Percentiles rank a stretch among this genome's conserved stretches.
These are phyloP conservation scores for Artibeus jamaicensis DNA, from an alignment of 2,797 vertebrate genomes.

Conservation along the genomic window DNA sequence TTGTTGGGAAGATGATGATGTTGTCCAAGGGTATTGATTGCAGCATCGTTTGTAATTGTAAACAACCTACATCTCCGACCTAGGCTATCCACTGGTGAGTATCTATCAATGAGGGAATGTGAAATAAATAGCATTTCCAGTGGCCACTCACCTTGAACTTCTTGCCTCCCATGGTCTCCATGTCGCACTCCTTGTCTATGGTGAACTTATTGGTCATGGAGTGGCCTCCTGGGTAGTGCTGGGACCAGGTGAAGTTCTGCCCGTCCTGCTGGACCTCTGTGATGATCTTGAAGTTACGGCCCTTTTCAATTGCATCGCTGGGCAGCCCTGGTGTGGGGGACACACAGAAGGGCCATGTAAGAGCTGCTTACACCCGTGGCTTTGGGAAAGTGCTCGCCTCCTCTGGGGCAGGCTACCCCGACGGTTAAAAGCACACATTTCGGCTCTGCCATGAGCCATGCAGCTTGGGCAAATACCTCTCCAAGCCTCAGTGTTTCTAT, in stretches of 20 bases:
- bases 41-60: neutral
- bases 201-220: constrained; percentile 88
- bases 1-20: neutral
- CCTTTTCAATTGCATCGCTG: constrained; percentile 86
- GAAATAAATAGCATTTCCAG: neutral
- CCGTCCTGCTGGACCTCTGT: constrained; percentile 91
- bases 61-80: neutral
- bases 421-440: no score
- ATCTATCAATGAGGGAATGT: neutral
- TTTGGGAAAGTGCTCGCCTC: neutral
- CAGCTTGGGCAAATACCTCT: neutral
- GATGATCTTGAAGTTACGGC: constrained; percentile 90
- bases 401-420: neutral
- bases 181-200: constrained; percentile 88
- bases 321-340: constrained; percentile 85
- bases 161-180: constrained; percentile 86
- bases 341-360: neutral
- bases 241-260: constrained; percentile 88
- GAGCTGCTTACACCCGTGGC: neutral
- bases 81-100: neutral
- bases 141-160: no score
- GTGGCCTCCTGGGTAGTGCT: constrained; percentile 86
- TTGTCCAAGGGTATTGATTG: neutral
- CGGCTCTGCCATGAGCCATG: neutral
- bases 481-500: neutral